phyloP scores from a whole-genome alignment of 2,888 invertebrate genomes.

The Amblyjoppa proteus region DNA sequence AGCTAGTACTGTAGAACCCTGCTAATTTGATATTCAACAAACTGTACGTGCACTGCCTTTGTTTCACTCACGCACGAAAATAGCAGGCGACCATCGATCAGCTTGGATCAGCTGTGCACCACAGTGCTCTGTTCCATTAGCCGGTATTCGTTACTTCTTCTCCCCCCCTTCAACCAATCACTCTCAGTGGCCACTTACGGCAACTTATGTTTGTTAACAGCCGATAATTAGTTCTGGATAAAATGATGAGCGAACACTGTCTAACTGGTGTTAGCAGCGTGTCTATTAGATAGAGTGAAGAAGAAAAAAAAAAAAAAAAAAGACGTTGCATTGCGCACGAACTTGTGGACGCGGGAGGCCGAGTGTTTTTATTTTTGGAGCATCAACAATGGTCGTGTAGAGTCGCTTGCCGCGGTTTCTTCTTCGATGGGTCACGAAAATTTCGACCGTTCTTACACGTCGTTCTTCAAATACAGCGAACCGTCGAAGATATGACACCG shows the following conservation, averaged over 20 bases:
- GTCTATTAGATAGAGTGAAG: neutral
- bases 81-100: conserved; percentile 45
- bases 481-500: conserved; percentile 53
- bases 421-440: conserved; percentile 28
- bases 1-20: neutral
- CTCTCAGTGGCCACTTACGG: neutral
- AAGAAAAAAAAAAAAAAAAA: neutral
- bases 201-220: conserved; percentile 39
- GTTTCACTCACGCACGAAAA: conserved; percentile 22
- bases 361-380: conserved; percentile 19
- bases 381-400: conserved; percentile 29
- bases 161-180: conserved; percentile 22
- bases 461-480: neutral
- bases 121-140: conserved; percentile 42
- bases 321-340: neutral
- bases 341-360: neutral
- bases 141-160: conserved; percentile 50
- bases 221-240: conserved; percentile 39
- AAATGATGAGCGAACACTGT: conserved; percentile 41
- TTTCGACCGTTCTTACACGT: neutral
- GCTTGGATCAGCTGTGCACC: conserved; percentile 59
- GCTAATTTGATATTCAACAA: conserved; percentile 21
- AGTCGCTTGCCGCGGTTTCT: neutral
- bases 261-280: conserved; percentile 14
- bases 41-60: conserved; percentile 24